phyloP scores from a whole-genome alignment of 2,888 invertebrate genomes.

The Mantis religiosa region DNA sequence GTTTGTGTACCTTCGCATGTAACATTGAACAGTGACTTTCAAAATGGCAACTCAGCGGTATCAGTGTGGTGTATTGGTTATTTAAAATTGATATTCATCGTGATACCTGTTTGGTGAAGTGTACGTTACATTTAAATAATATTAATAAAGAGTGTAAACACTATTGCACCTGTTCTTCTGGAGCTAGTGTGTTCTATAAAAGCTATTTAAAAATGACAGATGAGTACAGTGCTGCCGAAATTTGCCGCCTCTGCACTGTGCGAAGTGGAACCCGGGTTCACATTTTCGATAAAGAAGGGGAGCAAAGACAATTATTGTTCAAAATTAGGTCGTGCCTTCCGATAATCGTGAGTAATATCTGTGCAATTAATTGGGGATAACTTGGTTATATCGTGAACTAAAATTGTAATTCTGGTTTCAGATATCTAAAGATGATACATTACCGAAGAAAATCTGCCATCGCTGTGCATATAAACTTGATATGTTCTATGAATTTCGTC shows the following conservation, averaged over 20 bases:
- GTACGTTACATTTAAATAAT: neutral
- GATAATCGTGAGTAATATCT: slow-evolving; percentile 57
- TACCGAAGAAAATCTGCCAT: slow-evolving; percentile 69
- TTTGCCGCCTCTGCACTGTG: slow-evolving; percentile 66
- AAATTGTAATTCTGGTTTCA: slow-evolving; percentile 39
- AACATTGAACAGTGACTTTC: neutral
- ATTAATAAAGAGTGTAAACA: neutral
- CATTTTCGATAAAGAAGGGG: slow-evolving; percentile 68
- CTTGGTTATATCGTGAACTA: neutral
- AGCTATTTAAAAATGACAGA: slow-evolving; percentile 44
- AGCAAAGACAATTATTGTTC: slow-evolving; percentile 64
- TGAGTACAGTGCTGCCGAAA: slow-evolving; percentile 65
- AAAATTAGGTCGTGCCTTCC: slow-evolving; percentile 66
- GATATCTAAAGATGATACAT: slow-evolving; percentile 67
- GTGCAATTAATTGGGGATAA: neutral
- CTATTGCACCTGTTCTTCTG: neutral
- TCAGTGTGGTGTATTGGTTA: neutral
- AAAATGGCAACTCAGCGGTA: neutral
- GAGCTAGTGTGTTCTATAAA: neutral
- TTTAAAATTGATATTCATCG: neutral
- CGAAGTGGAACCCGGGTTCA: slow-evolving; percentile 65
- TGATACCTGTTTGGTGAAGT: neutral
- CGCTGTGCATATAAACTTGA: slow-evolving; percentile 62
- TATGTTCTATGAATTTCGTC: slow-evolving; percentile 65
- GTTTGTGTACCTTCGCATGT: neutral